Percentiles rank a stretch among this genome's conserved stretches.
phyloP scores from a whole-genome alignment of 2,113 vertebrate species.

The Vidua macroura region DNA sequence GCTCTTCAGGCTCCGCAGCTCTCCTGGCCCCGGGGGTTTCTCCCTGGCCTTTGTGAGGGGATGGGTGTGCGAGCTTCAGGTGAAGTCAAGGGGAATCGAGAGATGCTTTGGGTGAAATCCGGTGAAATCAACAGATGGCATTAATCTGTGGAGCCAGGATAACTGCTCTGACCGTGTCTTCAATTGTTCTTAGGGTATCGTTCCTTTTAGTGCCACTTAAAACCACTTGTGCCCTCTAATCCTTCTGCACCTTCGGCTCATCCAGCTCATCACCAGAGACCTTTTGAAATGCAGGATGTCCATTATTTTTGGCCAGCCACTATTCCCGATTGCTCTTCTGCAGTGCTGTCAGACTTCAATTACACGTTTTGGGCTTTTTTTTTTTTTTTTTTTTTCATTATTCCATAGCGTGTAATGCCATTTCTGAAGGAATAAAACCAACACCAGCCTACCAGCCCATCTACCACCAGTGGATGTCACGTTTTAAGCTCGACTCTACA shows the following conservation, averaged over 20 bases:
- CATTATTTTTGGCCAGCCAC: neutral
- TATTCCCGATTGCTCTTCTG: neutral
- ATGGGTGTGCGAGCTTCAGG: neutral
- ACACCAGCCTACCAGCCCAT: no score
- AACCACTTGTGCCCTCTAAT: neutral
- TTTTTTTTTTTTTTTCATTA: neutral
- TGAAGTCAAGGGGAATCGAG: neutral
- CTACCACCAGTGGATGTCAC: no score
- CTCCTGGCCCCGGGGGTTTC: neutral
- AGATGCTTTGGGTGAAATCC: neutral
- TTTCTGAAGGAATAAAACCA: neutral
- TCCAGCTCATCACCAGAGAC: neutral
- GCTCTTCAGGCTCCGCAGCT: fast-evolving
- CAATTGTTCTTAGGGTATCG: neutral
- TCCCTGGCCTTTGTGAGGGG: neutral
- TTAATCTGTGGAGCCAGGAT: fast-evolving
- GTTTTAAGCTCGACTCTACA: neutral
- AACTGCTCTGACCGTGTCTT: neutral
- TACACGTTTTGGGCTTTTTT: neutral
- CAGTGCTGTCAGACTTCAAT: neutral
- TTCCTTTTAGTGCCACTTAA: neutral
- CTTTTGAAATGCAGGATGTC: neutral
- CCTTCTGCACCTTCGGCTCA: neutral
- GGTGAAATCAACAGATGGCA: neutral
- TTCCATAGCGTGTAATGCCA: neutral